phyloP scores from a whole-genome alignment of 2,888 invertebrate species.

The Lochmaea crataegi region DNA sequence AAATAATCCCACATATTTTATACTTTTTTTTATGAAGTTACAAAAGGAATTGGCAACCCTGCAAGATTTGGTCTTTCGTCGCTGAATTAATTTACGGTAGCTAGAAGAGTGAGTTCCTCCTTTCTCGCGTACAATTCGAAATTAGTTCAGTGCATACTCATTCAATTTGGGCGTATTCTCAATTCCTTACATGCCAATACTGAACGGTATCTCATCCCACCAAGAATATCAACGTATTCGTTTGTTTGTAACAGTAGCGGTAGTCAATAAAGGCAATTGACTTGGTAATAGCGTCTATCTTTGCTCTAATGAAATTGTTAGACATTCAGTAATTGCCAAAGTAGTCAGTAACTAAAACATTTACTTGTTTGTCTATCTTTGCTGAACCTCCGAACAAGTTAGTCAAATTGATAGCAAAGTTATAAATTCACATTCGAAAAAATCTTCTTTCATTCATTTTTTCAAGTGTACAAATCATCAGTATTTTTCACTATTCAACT shows the following conservation, averaged over 20 bases:
- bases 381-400: too few species aligned
- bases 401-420: too few species aligned
- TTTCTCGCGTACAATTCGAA: constrained; percentile 29
- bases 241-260: neutral
- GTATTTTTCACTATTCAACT: too few species aligned
- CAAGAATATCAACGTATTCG: too few species aligned
- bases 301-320: neutral
- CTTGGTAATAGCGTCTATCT: neutral
- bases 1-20: neutral
- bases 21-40: neutral
- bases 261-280: neutral
- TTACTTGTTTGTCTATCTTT: too few species aligned
- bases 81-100: constrained; percentile 28
- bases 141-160: constrained; percentile 30
- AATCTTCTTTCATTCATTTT: too few species aligned
- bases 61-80: constrained; percentile 13
- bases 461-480: too few species aligned
- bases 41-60: neutral
- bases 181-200: constrained; percentile 26
- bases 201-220: neutral
- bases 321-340: too few species aligned
- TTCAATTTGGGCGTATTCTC: constrained; percentile 28
- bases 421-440: too few species aligned
- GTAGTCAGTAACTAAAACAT: too few species aligned
- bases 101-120: constrained; percentile 25